Evolutionary conservation across 2,888 invertebrate genomes (phyloP).

Genomic region (Xylota segnis): DNA sequence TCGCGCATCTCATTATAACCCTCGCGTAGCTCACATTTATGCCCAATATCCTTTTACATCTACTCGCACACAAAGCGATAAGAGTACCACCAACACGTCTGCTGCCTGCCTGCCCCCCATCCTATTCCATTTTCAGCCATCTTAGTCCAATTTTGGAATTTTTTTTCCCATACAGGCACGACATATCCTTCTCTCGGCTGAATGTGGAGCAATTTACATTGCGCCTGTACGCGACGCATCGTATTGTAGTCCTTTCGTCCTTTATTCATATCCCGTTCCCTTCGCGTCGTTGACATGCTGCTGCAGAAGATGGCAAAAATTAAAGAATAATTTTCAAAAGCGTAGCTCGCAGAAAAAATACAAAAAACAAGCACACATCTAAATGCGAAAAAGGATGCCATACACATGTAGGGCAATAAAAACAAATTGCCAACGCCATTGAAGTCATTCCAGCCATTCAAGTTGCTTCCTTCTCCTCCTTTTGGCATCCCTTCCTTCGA

Average conservation of each 20-base stretch:
- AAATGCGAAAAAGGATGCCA: conserved; percentile 63
- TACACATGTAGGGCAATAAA: conserved; percentile 74
- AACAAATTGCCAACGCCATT: conserved; percentile 74
- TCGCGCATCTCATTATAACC: conserved; percentile 41
- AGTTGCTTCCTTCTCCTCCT: conserved; percentile 22
- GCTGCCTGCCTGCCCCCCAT: background rate
- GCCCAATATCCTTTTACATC: conserved; percentile 1
- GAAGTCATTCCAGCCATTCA: conserved; percentile 65
- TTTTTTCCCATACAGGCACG: conserved; percentile 14
- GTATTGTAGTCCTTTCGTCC: conserved; percentile 51
- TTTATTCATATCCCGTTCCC: conserved; percentile 54
- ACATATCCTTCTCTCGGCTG: conserved; percentile 7
- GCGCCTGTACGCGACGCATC: conserved; percentile 27
- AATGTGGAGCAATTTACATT: conserved; percentile 56
- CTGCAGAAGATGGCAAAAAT: conserved; percentile 55
- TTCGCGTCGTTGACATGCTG: background rate
- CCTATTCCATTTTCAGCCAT: conserved; percentile 48
- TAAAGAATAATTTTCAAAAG: conserved; percentile 68
- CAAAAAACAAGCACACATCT: conserved; percentile 20
- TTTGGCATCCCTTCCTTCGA: conserved; percentile 24
- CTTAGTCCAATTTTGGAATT: conserved; percentile 51
- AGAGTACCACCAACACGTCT: background rate
- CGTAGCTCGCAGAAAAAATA: conserved; percentile 14
- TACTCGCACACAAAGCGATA: background rate
- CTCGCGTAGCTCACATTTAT: conserved; percentile 1